Base-by-base conservation (phyloP, 2,797 vertebrate species). In the Hirundo rustica region DNA sequence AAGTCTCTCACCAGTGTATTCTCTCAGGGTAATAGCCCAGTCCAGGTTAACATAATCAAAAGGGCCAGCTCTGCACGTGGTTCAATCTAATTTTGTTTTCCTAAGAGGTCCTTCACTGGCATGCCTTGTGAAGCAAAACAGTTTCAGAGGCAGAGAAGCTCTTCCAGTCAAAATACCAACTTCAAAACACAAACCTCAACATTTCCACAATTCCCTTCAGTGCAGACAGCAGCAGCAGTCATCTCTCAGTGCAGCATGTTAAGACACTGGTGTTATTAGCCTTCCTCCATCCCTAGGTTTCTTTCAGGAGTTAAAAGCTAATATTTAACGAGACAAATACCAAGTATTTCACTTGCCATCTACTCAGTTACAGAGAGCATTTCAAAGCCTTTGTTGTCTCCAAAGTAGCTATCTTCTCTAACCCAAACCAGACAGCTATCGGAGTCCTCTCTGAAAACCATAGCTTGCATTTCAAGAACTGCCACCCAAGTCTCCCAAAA, bases 71-170 rank as follows among this genome's bases (percentile, higher is more conserved):
- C 21, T 61, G 44, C n/a, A 21, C 40, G 58, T 16, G 32, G 15
- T 21, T 55, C 82, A 26, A 45, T 38, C 22, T 1, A 4, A 4
- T 20, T 75, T 72, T 66, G 7, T 81, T 48, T 76, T 89, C 75
- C 48, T 38, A 60, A 38, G 47, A 70, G 25, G 20, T 34, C 74
- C 48, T 55, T 47, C 30, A 23, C 10, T 44, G 44, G 22, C 61
- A 73, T 3, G 7, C 0, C 0, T 5, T 85, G 22, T 55, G 16
- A 70, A 86, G 40, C 1, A 2, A 55, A 70, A 72, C 6, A 4
- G 11, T 36, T 84, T 48, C 64, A 32, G 3, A 58, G 29, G 26
- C 30, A 1, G 9, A 76, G 48, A 67, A 95, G 67, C 18, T 53
- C 21, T 78, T 64, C 19, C 26, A 78, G 55, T 16, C 9, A 1